These are phyloP conservation scores for Melanostoma scalare DNA, from an alignment of 2,888 invertebrate species.

Conservation along the genomic window DNA sequence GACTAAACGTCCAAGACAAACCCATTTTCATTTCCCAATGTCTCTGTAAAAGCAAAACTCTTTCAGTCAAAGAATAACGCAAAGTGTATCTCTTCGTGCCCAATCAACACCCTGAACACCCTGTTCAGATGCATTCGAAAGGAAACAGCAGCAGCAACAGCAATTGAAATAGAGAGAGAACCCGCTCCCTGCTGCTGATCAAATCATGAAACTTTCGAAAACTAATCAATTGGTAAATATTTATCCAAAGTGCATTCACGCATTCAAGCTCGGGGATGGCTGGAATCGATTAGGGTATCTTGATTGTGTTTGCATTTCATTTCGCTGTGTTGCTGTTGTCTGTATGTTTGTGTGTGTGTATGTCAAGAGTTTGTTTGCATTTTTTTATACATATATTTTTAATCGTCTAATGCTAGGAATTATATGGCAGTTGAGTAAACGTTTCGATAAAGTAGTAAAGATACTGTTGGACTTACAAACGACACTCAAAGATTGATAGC, in stretches of 20 bases:
- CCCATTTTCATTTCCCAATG: too few relatives aligned
- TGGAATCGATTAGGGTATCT: constrained; percentile 69
- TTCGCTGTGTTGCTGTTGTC: too few relatives aligned
- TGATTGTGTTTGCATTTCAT: constrained; percentile 57
- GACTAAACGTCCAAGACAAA: too few relatives aligned
- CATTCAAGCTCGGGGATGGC: constrained; percentile 45
- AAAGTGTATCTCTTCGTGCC: too few relatives aligned
- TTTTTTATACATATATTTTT: not conserved
- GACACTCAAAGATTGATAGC: constrained; percentile 28
- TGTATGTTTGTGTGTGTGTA: constrained; percentile 1
- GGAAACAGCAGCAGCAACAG: not conserved
- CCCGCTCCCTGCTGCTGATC: constrained; percentile 30
- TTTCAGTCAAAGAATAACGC: too few relatives aligned
- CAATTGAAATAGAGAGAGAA: constrained; percentile 9
- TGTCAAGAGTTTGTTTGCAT: constrained; percentile 7
- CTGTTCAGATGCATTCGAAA: not conserved
- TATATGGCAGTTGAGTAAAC: constrained; percentile 1
- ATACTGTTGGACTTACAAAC: constrained; percentile 7
- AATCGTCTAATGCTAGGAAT: not conserved
- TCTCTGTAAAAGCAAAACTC: too few relatives aligned
- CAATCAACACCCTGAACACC: constrained; percentile 7
- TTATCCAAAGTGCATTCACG: constrained; percentile 72
- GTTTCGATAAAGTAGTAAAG: constrained; percentile 19
- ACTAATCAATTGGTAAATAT: constrained; percentile 73
- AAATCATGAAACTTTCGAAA: constrained; percentile 57